Base-by-base conservation (phyloP, 2,888 invertebrate species). In the Apoderus coryli region DNA sequence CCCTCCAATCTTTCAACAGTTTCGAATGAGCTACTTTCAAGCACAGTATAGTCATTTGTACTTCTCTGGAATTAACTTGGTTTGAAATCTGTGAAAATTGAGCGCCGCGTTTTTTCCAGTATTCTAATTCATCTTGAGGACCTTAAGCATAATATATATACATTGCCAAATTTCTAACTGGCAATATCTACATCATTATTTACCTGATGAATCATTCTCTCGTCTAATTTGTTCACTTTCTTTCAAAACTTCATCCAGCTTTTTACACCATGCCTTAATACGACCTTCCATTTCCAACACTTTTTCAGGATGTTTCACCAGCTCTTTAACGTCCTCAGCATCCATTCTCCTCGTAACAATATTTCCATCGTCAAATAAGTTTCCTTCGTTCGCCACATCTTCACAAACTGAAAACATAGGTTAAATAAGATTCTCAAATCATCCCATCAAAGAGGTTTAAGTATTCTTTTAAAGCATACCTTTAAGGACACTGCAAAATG, bases 71-170 rank as follows among this genome's bases (percentile, higher is more conserved):
- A 68, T 76, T 53, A 35, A 86, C 61, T 51, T 80, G 77, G 3
- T 75, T 71, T 7, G 81, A 70, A 1, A 89, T 70, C 52, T 86
- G 84, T 4, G 85, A 89, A 55, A 95, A 90, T 53, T 86, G 88
- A 0, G 92, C 89, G 22, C 88, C 86, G 16, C 93, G 66, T 47
- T 84, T 81, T 59, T 93, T 93, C 93, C 93, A 95, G 57, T 93
- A 93, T 47, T 88, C 86, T 22, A 95, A 63, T 53, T 95, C 95
- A 49, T 93, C 90, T 50, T 90, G 85, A 0, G 93, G 93, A 0
- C 92, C 90, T 45, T 61, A 60, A 33, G 41, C 16, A n/a, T 14
- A 19, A 16, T 31, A 25, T 25, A 6, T n/a, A 16, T 13, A 26
- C 7, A 33, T n/a, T n/a, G n/a, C n/a, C n/a, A 27, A 14, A 35